Base-by-base conservation (phyloP, 2,113 vertebrate genomes). In the Anguilla japonica region DNA sequence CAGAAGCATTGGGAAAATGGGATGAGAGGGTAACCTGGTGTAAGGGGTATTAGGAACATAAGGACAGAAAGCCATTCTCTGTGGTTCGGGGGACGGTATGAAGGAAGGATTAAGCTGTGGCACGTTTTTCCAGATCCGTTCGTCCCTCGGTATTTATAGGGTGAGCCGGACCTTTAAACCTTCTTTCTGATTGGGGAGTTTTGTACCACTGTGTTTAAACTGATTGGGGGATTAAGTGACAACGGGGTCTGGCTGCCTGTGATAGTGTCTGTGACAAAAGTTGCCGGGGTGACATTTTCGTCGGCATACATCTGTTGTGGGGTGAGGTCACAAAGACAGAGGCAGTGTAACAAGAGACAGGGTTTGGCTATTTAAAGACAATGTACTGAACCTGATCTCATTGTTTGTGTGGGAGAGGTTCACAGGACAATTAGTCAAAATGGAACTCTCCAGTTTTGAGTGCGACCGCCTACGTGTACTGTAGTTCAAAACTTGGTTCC, bases 251-350 rank as follows among this genome's bases (percentile, higher is more conserved):
- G 39, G n/a, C 34, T 20, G 26, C 22, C n/a, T 82, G 79, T 84
- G 79, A 50, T 41, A 26, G 82, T 81, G 82, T 82, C 79, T 82
- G 41, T 60, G 13, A 39, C 50, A 71, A 84, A 46, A 20, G n/a
- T 2, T 60, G n/a, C 60, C 26, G 43, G 84, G 40, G 34, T 81
- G 39, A 26, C 60, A 71, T 87, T 90, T 89, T 88, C 88, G 86
- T 43, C 8, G 34, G 63, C 43, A 39, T 82, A n/a, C 71, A 82
- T 46, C 46, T 90, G 88, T 50, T 53, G 14, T 40, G 29, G 56
- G 18, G 16, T 16, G 67, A 41, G 39, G 40, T n/a, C 5, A 43
- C 39, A 40, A 13, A 29, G 1, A 87, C 75, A 46, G 40, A n/a
- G 26, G 41, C 39, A 57, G 1, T 41, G 83, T 79, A 60, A 71